Evolutionary conservation across 2,888 invertebrate species (phyloP), one percentile per base, ranked within the genome.

Genomic region (Anticlea derivata): DNA sequence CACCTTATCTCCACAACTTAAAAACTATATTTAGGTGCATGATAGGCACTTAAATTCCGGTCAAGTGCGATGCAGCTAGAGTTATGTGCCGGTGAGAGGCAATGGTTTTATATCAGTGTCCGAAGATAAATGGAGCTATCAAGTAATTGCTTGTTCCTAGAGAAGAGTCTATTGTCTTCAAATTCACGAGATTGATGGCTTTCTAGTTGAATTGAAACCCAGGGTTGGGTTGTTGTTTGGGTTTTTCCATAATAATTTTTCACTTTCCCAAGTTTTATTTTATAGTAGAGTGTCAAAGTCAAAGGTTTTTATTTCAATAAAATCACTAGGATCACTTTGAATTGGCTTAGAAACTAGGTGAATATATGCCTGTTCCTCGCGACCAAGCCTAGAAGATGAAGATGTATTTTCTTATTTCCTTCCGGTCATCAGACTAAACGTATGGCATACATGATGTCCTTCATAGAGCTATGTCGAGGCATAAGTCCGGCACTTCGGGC

Each of bases 21-120:
- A 41, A 29, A 50, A 34, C 4, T 33, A 29, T 52, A 60, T 61
- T 66, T 63, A 57, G 51, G 22, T 51, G 47, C 26, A n/a, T 51
- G 55, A 38, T 49, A 50, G 49, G 49, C 35, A 56, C 58, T 53
- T 55, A 35, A 40, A 41, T 35, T 44, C 54, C 38, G 60, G 50
- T 52, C 43, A 60, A 66, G 60, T 43, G 38, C 39, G 51, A 38
- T 43, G 44, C 53, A 33, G 43, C 27, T 49, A 59, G 54, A 68
- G 48, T 66, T 65, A 62, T 70, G 62, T 58, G 56, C 56, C 59
- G 47, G 52, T 50, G 52, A 53, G 51, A 41, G 46, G 58, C 60
- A 63, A 67, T 67, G 67, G 67, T 67, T 71, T 67, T 69, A 44
- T 59, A 61, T 60, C 50, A 60, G 53, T 33, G 49, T 34, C 50